A percentile compares a stretch with the other conserved stretches of the same genome.
Evolutionary conservation across 2,797 vertebrate genomes (phyloP).

Genomic region (Diceros bicornis): DNA sequence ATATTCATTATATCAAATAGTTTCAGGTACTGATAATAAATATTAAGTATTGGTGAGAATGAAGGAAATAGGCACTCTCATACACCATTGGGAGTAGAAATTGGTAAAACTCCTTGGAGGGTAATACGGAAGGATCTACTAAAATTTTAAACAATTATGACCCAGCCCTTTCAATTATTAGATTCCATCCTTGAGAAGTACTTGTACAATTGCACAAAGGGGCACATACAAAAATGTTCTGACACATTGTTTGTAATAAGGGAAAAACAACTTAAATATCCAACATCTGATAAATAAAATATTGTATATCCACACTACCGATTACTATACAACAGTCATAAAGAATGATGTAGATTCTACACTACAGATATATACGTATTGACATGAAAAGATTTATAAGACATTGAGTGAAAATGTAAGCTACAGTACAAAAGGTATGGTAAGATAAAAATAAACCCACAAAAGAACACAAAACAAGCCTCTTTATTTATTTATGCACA

Average conservation of each 20-base stretch:
- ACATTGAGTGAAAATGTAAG: slow-evolving; percentile 34
- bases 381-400: slow-evolving; percentile 31
- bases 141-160: slow-evolving; percentile 55
- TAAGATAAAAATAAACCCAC: neutral
- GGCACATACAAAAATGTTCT: neutral
- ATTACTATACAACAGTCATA: slow-evolving; percentile 16
- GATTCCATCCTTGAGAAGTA: slow-evolving; percentile 18
- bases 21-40: slow-evolving; percentile 38
- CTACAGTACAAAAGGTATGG: neutral
- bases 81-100: neutral
- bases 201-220: neutral
- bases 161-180: neutral
- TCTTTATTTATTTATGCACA: slow-evolving; percentile 1
- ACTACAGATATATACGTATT: neutral
- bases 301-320: neutral
- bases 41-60: slow-evolving; percentile 51
- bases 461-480: neutral
- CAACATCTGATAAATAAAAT: slow-evolving; percentile 41
- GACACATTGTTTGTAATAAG: neutral
- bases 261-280: slow-evolving; percentile 9
- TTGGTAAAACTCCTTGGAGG: slow-evolving; percentile 11
- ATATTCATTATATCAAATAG: slow-evolving; percentile 28
- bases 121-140: neutral
- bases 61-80: neutral
- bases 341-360: neutral